These are phyloP conservation scores for Grapholita molesta DNA, from an alignment of 1,140 invertebrate species.

Conservation along the genomic window DNA sequence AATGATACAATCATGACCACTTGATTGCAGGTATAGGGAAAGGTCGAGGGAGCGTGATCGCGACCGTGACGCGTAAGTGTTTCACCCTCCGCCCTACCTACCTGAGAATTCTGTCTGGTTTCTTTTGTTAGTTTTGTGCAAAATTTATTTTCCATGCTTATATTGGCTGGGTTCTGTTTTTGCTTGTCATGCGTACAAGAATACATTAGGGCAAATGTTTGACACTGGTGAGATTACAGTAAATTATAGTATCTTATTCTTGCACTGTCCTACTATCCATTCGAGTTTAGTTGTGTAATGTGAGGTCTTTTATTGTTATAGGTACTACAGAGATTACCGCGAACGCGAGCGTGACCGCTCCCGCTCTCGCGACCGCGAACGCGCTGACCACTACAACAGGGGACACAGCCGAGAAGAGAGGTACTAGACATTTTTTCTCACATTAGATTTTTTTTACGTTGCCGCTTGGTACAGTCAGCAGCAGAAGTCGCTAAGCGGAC, in stretches of 20 bases:
- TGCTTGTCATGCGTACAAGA: background rate
- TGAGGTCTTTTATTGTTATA: conserved; percentile 41
- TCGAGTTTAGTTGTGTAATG: conserved; percentile 1
- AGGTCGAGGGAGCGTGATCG: conserved; percentile 82
- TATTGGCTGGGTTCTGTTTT: background rate
- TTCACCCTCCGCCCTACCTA: conserved; percentile 20
- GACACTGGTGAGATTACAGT: background rate
- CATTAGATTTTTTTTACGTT: no score
- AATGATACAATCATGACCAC: conserved; percentile 33
- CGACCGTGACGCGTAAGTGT: conserved; percentile 82
- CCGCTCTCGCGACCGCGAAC: conserved; percentile 77
- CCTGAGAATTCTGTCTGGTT: background rate
- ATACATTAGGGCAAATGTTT: background rate
- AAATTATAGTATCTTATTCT: no score
- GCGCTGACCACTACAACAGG: conserved; percentile 77
- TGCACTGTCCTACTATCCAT: no score
- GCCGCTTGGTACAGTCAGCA: no score
- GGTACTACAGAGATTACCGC: conserved; percentile 79
- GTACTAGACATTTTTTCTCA: conserved; percentile 69
- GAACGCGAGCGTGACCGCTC: conserved; percentile 79
- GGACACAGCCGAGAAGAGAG: conserved; percentile 87
- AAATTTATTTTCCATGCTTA: background rate
- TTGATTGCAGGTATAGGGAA: conserved; percentile 77
- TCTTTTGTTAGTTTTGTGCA: background rate
- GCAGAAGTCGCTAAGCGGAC: no score